phyloP scores from a whole-genome alignment of 2,113 vertebrate genomes.

The Zingel zingel region DNA sequence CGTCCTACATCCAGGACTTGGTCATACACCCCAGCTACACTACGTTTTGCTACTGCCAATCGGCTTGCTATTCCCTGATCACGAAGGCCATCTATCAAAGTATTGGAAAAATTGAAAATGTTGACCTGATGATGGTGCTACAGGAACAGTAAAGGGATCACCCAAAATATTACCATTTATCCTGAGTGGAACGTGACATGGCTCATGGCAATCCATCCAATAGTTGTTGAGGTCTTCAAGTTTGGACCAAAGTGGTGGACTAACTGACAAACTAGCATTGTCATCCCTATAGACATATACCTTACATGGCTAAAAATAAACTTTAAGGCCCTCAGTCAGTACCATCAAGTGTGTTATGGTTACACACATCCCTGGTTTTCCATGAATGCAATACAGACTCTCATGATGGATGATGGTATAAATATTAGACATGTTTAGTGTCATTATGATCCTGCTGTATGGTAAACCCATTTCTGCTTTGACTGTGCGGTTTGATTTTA shows the following conservation, averaged over 20 bases:
- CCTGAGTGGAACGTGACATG: neutral
- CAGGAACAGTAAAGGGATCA: neutral
- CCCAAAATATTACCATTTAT: too few species aligned
- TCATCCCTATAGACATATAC: neutral
- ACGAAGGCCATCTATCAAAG: neutral
- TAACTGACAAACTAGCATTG: neutral
- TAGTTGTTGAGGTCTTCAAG: neutral
- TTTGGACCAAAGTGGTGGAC: neutral
- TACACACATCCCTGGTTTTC: conserved; percentile 20
- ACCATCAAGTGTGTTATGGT: neutral
- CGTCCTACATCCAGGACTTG: neutral
- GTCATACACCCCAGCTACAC: too few species aligned
- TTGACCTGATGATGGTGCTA: neutral
- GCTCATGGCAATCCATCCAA: neutral
- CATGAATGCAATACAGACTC: conserved; percentile 1
- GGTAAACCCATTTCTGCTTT: conserved; percentile 41
- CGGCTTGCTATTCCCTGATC: too few species aligned
- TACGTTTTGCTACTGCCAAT: too few species aligned
- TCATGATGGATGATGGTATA: conserved; percentile 27
- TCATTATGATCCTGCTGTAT: conserved; percentile 25
- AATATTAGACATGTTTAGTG: conserved; percentile 46
- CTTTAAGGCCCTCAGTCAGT: neutral
- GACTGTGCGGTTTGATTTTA: conserved; percentile 53
- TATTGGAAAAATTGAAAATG: neutral
- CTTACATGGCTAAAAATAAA: neutral